These are phyloP conservation scores for Psilopsiagon aymara DNA, from an alignment of 2,113 vertebrate species.

Conservation along the genomic window DNA sequence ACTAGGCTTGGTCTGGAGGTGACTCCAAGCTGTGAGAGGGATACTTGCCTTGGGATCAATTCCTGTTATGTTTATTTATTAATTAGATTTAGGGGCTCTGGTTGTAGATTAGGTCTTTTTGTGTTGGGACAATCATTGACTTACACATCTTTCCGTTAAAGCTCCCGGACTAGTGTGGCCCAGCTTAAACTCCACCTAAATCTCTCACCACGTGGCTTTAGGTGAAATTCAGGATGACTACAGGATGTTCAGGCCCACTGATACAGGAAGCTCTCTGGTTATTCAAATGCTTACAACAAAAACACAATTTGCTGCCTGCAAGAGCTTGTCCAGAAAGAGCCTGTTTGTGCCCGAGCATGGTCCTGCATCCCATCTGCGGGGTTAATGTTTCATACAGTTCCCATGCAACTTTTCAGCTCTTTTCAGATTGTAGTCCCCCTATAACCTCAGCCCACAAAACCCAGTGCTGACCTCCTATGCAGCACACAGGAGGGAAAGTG, in stretches of 20 bases:
- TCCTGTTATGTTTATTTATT: not conserved
- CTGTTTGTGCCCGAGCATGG: rapidly evolving
- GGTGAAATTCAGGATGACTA: not conserved
- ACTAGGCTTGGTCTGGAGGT: not conserved
- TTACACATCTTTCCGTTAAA: not conserved
- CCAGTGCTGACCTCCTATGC: not conserved
- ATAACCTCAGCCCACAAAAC: constrained; percentile 32
- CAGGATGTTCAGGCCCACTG: not conserved
- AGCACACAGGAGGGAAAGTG: constrained; percentile 39
- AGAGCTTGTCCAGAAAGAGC: not conserved
- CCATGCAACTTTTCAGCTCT: not conserved
- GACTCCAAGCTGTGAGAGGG: not conserved
- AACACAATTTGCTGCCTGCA: not conserved
- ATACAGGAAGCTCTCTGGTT: not conserved
- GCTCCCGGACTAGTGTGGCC: not conserved
- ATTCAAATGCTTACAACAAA: not conserved
- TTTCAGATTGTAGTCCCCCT: not conserved
- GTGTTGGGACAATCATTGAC: not conserved
- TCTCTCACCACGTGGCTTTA: not conserved
- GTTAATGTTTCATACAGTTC: not conserved
- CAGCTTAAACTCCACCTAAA: not conserved
- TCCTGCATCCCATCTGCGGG: rapidly evolving
- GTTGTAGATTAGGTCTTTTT: not conserved
- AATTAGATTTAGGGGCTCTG: not conserved
- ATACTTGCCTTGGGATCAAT: not conserved